These are phyloP conservation scores for Dicerorhinus sumatrensis DNA, from an alignment of 2,113 vertebrate genomes.

Conservation along the genomic window DNA sequence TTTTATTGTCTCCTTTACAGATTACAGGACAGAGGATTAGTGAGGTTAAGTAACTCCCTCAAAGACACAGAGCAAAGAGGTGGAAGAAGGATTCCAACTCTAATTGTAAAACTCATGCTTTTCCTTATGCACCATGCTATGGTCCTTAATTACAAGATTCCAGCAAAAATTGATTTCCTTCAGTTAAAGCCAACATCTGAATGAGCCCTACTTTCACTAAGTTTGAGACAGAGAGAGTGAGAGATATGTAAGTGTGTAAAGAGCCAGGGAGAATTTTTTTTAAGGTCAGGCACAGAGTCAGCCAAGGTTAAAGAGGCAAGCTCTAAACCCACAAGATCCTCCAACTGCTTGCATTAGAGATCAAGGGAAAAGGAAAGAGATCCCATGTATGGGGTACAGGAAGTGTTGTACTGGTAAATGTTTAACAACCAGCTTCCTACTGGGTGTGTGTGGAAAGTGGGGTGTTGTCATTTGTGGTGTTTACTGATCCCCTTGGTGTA, in stretches of 20 bases:
- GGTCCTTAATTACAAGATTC: background rate
- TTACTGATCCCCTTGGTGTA: background rate
- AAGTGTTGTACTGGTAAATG: background rate
- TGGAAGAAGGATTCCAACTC: background rate
- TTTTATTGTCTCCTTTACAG: conserved; percentile 27
- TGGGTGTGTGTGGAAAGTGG: rapidly evolving
- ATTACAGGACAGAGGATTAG: background rate
- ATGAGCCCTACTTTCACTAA: background rate
- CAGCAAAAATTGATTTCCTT: background rate
- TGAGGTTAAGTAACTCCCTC: background rate
- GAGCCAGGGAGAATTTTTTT: background rate
- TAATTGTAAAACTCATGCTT: background rate
- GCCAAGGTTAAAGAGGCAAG: background rate
- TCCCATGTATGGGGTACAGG: rapidly evolving
- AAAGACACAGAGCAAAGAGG: conserved; percentile 10
- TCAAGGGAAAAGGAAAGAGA: background rate
- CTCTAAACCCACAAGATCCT: background rate
- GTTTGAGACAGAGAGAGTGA: background rate
- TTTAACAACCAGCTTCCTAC: background rate
- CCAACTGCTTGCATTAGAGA: background rate
- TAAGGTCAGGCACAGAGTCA: background rate
- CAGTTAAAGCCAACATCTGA: background rate
- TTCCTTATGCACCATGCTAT: background rate
- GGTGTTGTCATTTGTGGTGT: background rate
- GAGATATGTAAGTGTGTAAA: background rate